Conservation (phyloP, 2,797 vertebrate genomes). For the Setipinna tenuifilis region DNA sequence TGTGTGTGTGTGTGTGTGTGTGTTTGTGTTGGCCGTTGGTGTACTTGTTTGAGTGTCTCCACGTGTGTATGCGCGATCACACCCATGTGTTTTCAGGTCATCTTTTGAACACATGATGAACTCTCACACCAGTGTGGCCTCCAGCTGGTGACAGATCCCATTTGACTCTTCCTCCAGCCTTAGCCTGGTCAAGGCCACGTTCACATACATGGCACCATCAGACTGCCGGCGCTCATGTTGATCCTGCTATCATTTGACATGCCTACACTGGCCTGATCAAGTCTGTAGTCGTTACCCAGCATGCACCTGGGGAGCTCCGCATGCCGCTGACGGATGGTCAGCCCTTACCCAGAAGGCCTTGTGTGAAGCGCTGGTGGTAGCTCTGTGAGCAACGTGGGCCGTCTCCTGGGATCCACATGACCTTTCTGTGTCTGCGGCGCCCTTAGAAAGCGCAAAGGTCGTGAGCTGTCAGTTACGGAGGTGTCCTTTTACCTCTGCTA, state of each 20-base stretch:
- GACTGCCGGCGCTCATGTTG: background rate
- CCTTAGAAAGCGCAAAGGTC: background rate
- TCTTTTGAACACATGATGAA: background rate
- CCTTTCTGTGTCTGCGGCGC: background rate
- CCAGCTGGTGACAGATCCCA: background rate
- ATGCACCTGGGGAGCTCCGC: background rate
- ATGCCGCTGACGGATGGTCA: background rate
- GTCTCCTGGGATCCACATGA: constrained; percentile 22
- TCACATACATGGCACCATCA: background rate
- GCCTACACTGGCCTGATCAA: background rate
- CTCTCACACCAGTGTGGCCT: background rate
- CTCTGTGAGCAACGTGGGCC: background rate
- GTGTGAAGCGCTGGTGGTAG: background rate
- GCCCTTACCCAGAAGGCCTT: background rate
- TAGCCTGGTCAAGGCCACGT: background rate
- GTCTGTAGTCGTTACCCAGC: background rate
- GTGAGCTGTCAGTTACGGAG: background rate
- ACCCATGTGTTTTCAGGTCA: background rate
- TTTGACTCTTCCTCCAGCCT: background rate
- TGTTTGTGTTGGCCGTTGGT: too few relatives aligned
- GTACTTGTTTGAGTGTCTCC: too few relatives aligned
- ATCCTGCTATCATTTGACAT: background rate
- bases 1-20: background rate
- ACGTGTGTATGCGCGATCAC: background rate
- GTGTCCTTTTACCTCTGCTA: background rate